Base-by-base conservation (phyloP, 2,888 invertebrate genomes). In the Ennomos erosarius region DNA sequence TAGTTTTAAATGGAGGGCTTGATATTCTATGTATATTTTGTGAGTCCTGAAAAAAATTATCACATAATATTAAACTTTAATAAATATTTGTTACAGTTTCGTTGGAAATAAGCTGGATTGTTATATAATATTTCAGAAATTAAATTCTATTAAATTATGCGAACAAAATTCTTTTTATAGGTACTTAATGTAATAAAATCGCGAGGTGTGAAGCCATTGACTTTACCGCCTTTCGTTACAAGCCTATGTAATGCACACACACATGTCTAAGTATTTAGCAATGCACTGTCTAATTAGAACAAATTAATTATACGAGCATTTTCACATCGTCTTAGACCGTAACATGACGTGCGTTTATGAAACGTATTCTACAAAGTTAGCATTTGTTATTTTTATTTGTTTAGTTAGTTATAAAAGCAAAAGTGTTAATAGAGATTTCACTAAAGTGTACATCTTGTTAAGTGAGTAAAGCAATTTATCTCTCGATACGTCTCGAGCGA, bases 311-410 rank as follows among this genome's bases (percentile, higher is more conserved):
- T 67, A 74, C 75, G 68, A 72, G 68, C 84, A 86, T 84, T 85
- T 85, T 78, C 81, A 77, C 74, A 74, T 78, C 73, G 79, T 77
- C 78, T 69, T 73, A 74, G 78, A 84, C 81, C 81, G 84, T 83
- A 77, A 84, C 78, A 73, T 74, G 82, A 81, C 83, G 85, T 83
- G 74, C 34, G 62, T 64, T 60, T 50, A 12, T 40, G 52, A 62
- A 56, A 55, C 55, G 47, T 42, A 55, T 51, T 60, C 36, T 40
- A 51, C 52, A 44, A 65, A 61, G 59, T n/a, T 38, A 26, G 26
- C 26, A 26, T 6, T 37, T 37, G 9, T 51, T 42, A n/a, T 47
- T 43, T 57, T 55, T 65, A 62, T 69, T 67, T 56, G 58, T 63
- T 66, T 62, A 64, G 50, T n/a, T 46, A 55, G 52, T 62, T 34